Evolutionary conservation across 2,797 vertebrate genomes (phyloP), one percentile per base, ranked within the genome.

Genomic region (Holocentrus rufus): DNA sequence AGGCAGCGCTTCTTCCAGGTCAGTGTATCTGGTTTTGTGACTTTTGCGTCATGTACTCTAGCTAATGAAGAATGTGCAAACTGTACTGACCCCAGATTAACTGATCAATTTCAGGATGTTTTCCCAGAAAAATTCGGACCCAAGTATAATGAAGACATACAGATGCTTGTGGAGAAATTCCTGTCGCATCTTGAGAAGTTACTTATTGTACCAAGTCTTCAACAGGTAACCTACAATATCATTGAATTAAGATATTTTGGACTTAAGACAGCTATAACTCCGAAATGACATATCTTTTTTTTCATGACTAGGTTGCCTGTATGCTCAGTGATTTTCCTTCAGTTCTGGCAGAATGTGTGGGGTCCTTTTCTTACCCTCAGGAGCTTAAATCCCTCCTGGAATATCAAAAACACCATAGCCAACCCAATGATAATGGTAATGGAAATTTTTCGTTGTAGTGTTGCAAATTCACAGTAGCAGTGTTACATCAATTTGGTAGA

Each of bases 111-210:
- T 54, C 70, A 74, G 78, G 47, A 90, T 49, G 67, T 77, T 52
- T 87, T 92, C 53, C 79, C 86, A 57, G 74, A 74, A 1, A 90
- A 89, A 31, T 93, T 91, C 67, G 89, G 91, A 10, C 85, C 89
- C 50, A 14, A 74, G 17, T 93, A 91, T 27, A 31, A 42, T 50
- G 27, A 80, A 58, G 77, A 74, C 6, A 25, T 80, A 14, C 50
- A 76, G 68, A 58, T 7, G 52, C 72, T 80, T 42, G 36, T 72
- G 20, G 23, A 56, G 58, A 63, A 59, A 23, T 66, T 91, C 27
- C 55, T 93, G 62, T 80, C 68, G 72, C 85, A 84, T 31, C 74
- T 93, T 54, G 88, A 92, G 59, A 88, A 74, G 59, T 71, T 87
- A 44, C 66, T 93, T 5, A 81, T 85, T 4, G 1, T 68, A 0